A percentile compares a stretch with the other conserved stretches of the same genome.
Evolutionary conservation across 1,140 invertebrate species (phyloP).

Genomic region (Phymorhynchus buccinoides): DNA sequence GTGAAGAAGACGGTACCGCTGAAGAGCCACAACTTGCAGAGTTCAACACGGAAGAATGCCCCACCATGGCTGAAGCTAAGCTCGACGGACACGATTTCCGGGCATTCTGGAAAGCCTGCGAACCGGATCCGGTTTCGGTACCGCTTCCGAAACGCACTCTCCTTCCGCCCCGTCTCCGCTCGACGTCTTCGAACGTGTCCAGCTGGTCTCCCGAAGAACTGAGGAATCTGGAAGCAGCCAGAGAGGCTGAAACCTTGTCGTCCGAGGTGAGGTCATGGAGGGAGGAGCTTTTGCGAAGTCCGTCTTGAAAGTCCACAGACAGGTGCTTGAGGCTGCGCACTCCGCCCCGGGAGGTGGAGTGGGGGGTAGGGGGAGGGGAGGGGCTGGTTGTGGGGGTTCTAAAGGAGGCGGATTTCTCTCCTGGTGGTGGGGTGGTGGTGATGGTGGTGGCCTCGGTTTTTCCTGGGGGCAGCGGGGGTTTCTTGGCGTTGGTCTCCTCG

Average conservation of each 20-base stretch:
- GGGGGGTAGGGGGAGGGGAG: conserved; percentile 8
- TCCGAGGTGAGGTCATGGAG: conserved; percentile 65
- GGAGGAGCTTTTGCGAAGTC: conserved; percentile 68
- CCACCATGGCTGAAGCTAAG: conserved; percentile 35
- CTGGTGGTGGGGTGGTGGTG: neutral
- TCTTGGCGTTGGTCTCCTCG: conserved; percentile 5
- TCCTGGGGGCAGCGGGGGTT: neutral
- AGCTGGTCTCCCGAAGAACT: conserved; percentile 65
- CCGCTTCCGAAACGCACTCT: neutral
- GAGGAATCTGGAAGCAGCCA: conserved; percentile 58
- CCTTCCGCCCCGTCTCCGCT: neutral
- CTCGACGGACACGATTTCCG: conserved; percentile 47
- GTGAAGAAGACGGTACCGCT: conserved; percentile 42
- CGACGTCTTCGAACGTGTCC: conserved; percentile 45
- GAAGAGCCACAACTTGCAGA: conserved; percentile 42
- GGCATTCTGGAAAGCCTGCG: conserved; percentile 52
- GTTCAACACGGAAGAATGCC: conserved; percentile 40
- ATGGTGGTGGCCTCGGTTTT: neutral
- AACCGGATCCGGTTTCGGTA: conserved; percentile 54
- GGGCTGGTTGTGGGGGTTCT: neutral
- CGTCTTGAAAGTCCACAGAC: conserved; percentile 64
- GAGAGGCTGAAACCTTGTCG: conserved; percentile 47
- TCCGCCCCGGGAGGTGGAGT: conserved; percentile 63
- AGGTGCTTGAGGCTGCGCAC: conserved; percentile 70
- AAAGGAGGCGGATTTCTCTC: neutral